Conservation (phyloP, 2,888 invertebrate genomes). For the Digitonthophagus gazella region DNA sequence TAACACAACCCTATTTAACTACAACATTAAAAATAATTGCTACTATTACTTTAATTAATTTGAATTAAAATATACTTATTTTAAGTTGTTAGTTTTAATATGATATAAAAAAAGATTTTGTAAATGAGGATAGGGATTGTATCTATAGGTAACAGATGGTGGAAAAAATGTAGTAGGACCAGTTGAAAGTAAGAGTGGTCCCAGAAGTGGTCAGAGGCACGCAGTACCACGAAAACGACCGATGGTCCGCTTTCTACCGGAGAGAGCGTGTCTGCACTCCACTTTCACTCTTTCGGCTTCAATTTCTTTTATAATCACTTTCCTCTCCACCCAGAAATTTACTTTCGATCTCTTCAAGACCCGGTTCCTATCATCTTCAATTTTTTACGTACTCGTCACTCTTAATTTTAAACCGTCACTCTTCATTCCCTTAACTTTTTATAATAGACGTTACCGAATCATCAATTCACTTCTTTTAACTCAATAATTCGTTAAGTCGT, state of each 20-base stretch:
- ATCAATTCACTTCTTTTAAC: background rate
- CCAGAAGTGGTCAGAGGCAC: conserved; percentile 1
- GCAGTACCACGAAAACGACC: conserved; percentile 6
- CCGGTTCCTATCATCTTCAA: conserved; percentile 6
- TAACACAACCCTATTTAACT: conserved; percentile 7
- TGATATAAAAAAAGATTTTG: too few species aligned
- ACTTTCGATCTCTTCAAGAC: conserved; percentile 23
- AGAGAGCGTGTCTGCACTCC: conserved; percentile 16
- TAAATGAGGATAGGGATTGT: too few species aligned
- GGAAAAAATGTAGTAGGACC: conserved; percentile 20
- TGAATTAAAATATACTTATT: too few species aligned
- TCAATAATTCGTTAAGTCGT: too few species aligned
- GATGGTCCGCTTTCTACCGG: background rate
- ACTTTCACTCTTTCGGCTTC: conserved; percentile 27
- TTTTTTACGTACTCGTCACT: background rate
- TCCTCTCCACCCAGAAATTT: conserved; percentile 22
- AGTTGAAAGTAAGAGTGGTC: conserved; percentile 20
- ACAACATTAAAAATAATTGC: conserved; percentile 4
- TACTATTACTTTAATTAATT: background rate
- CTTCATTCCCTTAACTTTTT: background rate
- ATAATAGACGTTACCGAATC: background rate
- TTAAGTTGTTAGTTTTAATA: too few species aligned
- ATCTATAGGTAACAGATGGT: conserved; percentile 10
- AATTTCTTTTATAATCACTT: conserved; percentile 28
- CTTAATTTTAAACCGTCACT: background rate